These are phyloP conservation scores for Tribolium castaneum DNA, from an alignment of 1,140 invertebrate species.

Conservation along the genomic window DNA sequence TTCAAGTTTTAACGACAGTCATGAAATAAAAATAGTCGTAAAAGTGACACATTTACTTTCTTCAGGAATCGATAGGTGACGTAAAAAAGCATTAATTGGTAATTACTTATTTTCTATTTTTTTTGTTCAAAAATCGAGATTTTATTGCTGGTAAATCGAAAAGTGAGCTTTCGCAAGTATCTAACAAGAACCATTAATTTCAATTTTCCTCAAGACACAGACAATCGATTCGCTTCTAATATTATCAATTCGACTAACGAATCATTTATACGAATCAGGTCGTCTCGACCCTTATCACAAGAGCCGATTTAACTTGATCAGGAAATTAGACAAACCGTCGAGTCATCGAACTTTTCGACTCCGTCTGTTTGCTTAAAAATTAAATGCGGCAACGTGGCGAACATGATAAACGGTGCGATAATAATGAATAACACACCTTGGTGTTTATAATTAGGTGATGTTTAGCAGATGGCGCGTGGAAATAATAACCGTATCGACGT, in stretches of 20 bases:
- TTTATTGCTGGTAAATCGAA: neutral
- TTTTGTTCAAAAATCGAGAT: no score
- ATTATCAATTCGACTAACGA: neutral
- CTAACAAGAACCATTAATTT: neutral
- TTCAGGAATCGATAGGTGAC: no score
- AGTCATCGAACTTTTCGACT: neutral
- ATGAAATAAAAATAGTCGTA: neutral
- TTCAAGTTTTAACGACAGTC: neutral
- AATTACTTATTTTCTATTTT: no score
- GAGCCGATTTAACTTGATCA: neutral
- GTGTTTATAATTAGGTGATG: neutral
- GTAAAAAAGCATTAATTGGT: no score
- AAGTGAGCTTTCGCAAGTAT: neutral
- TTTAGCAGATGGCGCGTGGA: neutral
- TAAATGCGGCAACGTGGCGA: neutral
- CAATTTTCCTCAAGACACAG: neutral
- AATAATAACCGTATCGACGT: neutral
- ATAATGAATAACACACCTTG: slow-evolving; percentile 3
- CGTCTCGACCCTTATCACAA: neutral
- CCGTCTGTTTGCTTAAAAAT: neutral
- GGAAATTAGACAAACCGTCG: neutral
- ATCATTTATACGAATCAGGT: neutral
- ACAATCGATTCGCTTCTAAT: neutral
- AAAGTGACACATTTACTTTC: no score
- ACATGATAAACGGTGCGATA: neutral